Evolutionary conservation across 2,113 vertebrate species (phyloP).

Genomic region (Mus pahari): DNA sequence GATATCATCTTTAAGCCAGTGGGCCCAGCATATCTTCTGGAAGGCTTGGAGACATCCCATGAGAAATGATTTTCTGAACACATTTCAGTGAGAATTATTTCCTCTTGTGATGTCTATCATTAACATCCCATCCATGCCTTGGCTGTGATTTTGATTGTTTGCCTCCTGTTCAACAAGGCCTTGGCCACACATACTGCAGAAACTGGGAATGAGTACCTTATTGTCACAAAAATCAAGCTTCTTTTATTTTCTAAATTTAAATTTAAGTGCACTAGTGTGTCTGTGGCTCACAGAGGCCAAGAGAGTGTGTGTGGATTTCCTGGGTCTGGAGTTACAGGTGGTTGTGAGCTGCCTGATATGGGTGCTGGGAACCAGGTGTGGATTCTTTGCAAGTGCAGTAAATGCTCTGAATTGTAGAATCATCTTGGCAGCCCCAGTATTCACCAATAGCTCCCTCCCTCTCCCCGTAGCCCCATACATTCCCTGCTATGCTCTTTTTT

Average conservation of each 20-base stretch:
- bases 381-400: neutral
- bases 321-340: neutral
- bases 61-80: neutral
- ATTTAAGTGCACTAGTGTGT: neutral
- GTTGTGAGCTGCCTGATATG: neutral
- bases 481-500: neutral
- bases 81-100: neutral
- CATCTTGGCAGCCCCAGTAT: neutral
- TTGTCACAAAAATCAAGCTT: slow-evolving; percentile 10
- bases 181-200: neutral
- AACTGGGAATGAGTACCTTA: slow-evolving; percentile 8
- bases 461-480: neutral
- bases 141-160: neutral
- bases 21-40: neutral
- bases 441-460: neutral
- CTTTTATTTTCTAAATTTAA: neutral
- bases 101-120: neutral
- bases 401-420: neutral
- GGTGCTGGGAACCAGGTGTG: neutral
- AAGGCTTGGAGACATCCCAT: neutral
- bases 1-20: neutral
- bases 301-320: neutral
- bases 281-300: neutral
- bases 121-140: neutral
- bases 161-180: neutral